Conservation (phyloP, 2,888 invertebrate species). For the Scaptodrosophila latifasciaeformis region DNA sequence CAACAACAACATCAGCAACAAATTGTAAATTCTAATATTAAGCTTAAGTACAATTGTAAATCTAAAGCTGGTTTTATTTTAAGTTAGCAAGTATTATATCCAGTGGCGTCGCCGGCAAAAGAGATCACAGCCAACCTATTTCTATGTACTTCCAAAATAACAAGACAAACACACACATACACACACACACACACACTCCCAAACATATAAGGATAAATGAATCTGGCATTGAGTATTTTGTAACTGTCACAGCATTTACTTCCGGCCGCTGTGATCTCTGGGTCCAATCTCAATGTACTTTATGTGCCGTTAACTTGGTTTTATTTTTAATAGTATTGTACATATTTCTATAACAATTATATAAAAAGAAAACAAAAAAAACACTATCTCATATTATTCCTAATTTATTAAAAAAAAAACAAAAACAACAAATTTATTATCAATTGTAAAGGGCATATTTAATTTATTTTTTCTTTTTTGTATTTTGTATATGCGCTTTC, state of each 20-base stretch:
- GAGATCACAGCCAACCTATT: background rate
- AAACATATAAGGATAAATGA: slow-evolving; percentile 19
- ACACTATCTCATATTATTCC: slow-evolving; percentile 48
- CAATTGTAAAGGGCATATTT: no score
- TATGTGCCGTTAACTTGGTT: slow-evolving; percentile 24
- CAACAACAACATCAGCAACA: slow-evolving; percentile 23
- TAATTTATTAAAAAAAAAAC: slow-evolving; percentile 48
- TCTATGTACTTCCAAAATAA: no score
- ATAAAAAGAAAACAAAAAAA: slow-evolving; percentile 8
- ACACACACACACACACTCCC: background rate
- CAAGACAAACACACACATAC: slow-evolving; percentile 4
- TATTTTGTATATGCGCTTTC: no score
- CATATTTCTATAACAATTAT: slow-evolving; percentile 4
- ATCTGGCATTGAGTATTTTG: background rate
- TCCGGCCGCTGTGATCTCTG: slow-evolving; percentile 41
- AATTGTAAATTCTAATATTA: slow-evolving; percentile 67
- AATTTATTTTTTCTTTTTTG: no score
- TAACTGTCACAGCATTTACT: slow-evolving; percentile 49
- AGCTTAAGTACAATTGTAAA: slow-evolving; percentile 58
- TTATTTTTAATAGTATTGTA: slow-evolving; percentile 9
- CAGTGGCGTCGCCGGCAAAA: slow-evolving; percentile 24
- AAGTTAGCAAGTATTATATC: slow-evolving; percentile 63
- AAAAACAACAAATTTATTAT: background rate
- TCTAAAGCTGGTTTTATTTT: slow-evolving; percentile 47
- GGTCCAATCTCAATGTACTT: slow-evolving; percentile 11